A percentile compares a stretch with the other conserved stretches of the same genome.
phyloP scores from a whole-genome alignment of 2,113 vertebrate species.

The Cebus imitator region DNA sequence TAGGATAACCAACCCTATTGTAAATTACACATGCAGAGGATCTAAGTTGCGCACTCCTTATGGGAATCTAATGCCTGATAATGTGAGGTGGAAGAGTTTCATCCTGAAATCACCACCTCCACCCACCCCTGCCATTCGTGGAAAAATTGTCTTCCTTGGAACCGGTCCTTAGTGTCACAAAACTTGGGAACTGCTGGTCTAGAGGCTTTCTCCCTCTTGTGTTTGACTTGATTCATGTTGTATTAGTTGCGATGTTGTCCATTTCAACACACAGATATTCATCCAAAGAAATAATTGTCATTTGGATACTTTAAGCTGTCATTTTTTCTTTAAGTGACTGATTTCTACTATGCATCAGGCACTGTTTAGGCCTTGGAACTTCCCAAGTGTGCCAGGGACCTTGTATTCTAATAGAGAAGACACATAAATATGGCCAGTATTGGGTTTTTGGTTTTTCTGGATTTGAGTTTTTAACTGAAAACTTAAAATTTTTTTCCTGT shows the following conservation, averaged over 20 bases:
- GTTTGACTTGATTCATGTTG: slow-evolving; percentile 6
- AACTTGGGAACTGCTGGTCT: too few relatives aligned
- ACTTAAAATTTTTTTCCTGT: not conserved
- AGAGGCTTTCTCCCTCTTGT: not conserved
- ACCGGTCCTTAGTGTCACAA: too few relatives aligned
- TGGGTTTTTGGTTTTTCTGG: not conserved
- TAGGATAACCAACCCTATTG: too few relatives aligned
- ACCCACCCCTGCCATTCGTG: too few relatives aligned
- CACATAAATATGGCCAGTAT: not conserved
- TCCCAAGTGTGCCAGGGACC: not conserved
- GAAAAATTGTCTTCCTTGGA: too few relatives aligned
- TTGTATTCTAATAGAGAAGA: not conserved
- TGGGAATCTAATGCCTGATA: too few relatives aligned
- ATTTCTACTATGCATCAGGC: not conserved
- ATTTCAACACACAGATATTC: not conserved
- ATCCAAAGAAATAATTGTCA: not conserved
- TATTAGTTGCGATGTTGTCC: not conserved
- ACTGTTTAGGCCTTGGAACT: not conserved
- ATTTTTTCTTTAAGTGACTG: slow-evolving; percentile 15
- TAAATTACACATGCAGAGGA: too few relatives aligned
- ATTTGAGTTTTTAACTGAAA: slow-evolving; percentile 17
- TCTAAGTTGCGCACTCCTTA: too few relatives aligned
- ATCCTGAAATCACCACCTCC: too few relatives aligned
- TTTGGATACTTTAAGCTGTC: not conserved
- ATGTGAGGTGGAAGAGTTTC: too few relatives aligned